These are phyloP conservation scores for Lerista edwardsae DNA, from an alignment of 2,797 vertebrate genomes.

Conservation along the genomic window DNA sequence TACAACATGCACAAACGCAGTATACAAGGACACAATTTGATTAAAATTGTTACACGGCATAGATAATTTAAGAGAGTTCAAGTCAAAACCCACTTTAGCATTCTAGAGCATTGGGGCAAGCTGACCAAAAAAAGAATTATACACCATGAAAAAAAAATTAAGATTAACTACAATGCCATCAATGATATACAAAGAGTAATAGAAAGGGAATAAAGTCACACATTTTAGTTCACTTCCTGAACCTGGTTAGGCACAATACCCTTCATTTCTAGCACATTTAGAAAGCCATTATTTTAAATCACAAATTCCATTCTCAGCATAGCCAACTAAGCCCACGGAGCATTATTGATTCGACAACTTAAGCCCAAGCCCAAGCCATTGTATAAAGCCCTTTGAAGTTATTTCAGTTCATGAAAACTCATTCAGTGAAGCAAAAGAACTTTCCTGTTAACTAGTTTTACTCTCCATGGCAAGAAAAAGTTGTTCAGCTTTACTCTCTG, in stretches of 20 bases:
- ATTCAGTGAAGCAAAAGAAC: conserved; percentile 49
- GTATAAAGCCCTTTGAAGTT: conserved; percentile 62
- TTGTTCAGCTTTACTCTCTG: conserved; percentile 18
- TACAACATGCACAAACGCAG: no score
- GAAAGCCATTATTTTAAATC: conserved; percentile 39
- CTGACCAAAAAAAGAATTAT: background rate
- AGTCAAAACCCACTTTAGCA: background rate
- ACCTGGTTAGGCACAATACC: conserved; percentile 22
- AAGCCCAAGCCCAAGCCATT: conserved; percentile 53
- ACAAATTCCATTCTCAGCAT: conserved; percentile 42
- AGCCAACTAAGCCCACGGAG: conserved; percentile 48
- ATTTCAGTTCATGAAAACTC: conserved; percentile 46
- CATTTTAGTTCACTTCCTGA: conserved; percentile 22
- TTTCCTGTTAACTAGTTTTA: conserved; percentile 65
- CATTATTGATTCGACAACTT: conserved; percentile 43
- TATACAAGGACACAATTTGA: no score
- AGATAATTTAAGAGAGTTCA: background rate
- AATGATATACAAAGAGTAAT: accelerated
- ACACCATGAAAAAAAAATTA: background rate
- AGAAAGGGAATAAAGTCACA: conserved; percentile 19
- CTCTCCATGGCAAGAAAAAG: conserved; percentile 33
- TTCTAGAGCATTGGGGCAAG: background rate
- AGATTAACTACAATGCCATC: background rate
- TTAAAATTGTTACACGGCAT: background rate
- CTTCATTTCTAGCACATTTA: conserved; percentile 1